Percentiles rank a stretch among this genome's conserved stretches.
These are phyloP conservation scores for Eulemur albifrons DNA, from an alignment of 2,797 vertebrate genomes.

Conservation along the genomic window DNA sequence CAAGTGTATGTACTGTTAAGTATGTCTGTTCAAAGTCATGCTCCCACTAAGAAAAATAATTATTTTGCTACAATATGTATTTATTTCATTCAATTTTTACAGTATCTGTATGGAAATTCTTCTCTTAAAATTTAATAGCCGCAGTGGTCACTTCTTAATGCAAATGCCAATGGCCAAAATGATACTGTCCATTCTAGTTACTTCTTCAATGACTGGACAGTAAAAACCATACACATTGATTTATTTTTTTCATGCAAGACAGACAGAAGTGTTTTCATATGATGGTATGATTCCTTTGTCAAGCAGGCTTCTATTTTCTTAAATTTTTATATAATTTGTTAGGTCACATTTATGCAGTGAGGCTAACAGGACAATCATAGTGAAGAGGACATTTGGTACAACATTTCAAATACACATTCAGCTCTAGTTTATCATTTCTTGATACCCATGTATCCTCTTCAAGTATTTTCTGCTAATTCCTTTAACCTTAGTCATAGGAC, in stretches of 20 bases:
- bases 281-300: background rate
- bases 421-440: background rate
- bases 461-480: constrained; percentile 9
- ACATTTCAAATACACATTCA: background rate
- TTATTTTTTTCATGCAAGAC: background rate
- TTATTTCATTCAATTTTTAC: background rate
- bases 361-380: background rate
- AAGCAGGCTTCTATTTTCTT: background rate
- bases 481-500: background rate
- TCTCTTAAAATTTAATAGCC: background rate
- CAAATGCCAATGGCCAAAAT: background rate
- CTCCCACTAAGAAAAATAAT: background rate
- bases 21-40: background rate
- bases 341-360: background rate
- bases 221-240: background rate
- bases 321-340: background rate
- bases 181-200: background rate
- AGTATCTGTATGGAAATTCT: background rate
- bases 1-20: background rate
- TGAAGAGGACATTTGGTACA: background rate
- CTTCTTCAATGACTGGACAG: background rate
- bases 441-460: background rate
- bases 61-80: background rate
- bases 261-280: background rate
- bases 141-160: background rate